Conservation (phyloP, 2,113 vertebrate genomes). For the Brachyistius frenatus region DNA sequence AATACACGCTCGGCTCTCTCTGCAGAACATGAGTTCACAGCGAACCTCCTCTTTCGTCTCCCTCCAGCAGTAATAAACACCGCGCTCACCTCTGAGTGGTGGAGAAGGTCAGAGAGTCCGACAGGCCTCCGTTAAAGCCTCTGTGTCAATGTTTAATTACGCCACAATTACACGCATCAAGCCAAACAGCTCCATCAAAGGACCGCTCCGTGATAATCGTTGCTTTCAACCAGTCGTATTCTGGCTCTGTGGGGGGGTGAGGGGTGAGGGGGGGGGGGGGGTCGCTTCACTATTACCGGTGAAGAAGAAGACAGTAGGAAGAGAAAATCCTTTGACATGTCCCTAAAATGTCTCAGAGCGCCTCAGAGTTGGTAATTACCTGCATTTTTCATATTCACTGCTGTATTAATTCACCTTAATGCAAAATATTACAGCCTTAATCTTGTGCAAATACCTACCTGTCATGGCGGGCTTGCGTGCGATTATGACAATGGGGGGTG, state of each 20-base stretch:
- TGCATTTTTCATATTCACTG: slow-evolving; percentile 78
- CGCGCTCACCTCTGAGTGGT: slow-evolving; percentile 19
- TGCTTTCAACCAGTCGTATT: slow-evolving; percentile 57
- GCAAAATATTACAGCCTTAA: slow-evolving; percentile 85
- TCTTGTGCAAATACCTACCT: slow-evolving; percentile 80
- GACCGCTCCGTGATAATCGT: slow-evolving; percentile 62
- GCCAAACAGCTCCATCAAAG: slow-evolving; percentile 66
- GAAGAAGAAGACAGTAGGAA: slow-evolving; percentile 54
- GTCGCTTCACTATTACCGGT: slow-evolving; percentile 29
- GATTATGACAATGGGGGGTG: slow-evolving; percentile 51
- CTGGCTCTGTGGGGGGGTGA: slow-evolving; percentile 2
- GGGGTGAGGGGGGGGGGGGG: slow-evolving; percentile 2
- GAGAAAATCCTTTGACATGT: slow-evolving; percentile 76
- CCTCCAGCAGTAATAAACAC: slow-evolving; percentile 20
- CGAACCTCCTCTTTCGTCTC: slow-evolving; percentile 20
- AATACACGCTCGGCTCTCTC: no score
- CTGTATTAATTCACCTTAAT: slow-evolving; percentile 84
- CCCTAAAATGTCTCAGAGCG: slow-evolving; percentile 70
- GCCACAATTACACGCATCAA: slow-evolving; percentile 73
- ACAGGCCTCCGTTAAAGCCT: slow-evolving; percentile 65
- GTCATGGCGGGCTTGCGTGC: slow-evolving; percentile 68
- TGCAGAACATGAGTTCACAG: neutral
- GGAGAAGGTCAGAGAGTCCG: slow-evolving; percentile 70
- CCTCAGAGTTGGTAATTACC: slow-evolving; percentile 79
- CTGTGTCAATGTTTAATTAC: slow-evolving; percentile 76